phyloP scores from a whole-genome alignment of 2,888 invertebrate genomes.

The Diaperis boleti region DNA sequence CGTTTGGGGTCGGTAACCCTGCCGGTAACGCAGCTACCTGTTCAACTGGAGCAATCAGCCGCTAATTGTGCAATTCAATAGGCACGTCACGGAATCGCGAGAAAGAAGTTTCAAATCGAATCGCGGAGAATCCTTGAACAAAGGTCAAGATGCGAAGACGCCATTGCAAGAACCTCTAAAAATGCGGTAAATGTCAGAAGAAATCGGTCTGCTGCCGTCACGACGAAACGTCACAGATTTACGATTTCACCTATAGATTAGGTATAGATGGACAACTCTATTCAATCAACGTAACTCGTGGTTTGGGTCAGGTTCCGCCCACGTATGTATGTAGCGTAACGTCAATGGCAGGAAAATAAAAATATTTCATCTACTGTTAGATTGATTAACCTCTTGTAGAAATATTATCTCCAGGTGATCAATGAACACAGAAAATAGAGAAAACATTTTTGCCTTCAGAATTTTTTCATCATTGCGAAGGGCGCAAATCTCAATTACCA shows the following conservation, averaged over 20 bases:
- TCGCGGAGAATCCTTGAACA: constrained; percentile 32
- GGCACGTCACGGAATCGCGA: constrained; percentile 50
- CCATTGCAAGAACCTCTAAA: constrained; percentile 23
- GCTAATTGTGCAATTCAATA: constrained; percentile 55
- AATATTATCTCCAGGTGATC: too few species aligned
- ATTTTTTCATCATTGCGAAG: too few species aligned
- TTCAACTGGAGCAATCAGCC: constrained; percentile 54
- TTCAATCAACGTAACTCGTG: too few species aligned
- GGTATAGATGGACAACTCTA: too few species aligned
- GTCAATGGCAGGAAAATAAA: too few species aligned
- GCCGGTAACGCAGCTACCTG: constrained; percentile 50
- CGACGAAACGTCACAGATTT: constrained; percentile 28
- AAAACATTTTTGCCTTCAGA: too few species aligned
- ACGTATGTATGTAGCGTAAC: too few species aligned
- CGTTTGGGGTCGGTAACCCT: constrained; percentile 50
- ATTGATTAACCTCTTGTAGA: too few species aligned
- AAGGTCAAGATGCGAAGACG: constrained; percentile 32
- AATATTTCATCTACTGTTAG: too few species aligned
- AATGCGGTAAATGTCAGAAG: constrained; percentile 32
- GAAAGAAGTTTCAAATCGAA: constrained; percentile 19
- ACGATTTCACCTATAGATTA: constrained; percentile 23
- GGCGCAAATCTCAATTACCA: constrained; percentile 4
- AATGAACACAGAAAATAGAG: too few species aligned
- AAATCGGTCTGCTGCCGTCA: constrained; percentile 22
- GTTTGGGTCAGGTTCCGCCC: too few species aligned